Conservation (phyloP, 2,113 vertebrate genomes). For the Onychostoma macrolepis region DNA sequence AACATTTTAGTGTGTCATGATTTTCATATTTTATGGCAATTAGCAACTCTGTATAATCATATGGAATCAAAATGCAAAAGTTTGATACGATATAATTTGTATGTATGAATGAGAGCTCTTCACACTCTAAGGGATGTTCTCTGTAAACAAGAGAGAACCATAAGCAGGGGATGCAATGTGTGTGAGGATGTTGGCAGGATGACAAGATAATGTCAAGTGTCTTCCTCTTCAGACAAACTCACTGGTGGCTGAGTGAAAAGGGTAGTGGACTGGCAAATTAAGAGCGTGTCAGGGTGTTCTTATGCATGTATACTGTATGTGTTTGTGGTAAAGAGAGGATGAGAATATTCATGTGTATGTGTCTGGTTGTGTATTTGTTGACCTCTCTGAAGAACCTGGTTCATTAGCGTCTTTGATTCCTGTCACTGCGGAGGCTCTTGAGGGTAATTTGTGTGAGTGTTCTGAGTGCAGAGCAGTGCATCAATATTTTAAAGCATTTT, state of each 20-base stretch:
- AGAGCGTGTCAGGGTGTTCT: conserved; percentile 2
- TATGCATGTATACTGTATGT: not conserved
- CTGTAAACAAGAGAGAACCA: conserved; percentile 4
- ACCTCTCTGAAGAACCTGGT: conserved; percentile 22
- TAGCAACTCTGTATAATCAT: not conserved
- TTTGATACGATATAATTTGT: not conserved
- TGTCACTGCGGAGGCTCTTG: not conserved
- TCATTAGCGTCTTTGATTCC: conserved; percentile 28
- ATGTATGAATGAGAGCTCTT: conserved; percentile 11
- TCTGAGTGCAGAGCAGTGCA: conserved; percentile 9
- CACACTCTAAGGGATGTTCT: conserved; percentile 1
- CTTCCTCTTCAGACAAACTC: conserved; percentile 21
- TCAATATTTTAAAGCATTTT: not conserved
- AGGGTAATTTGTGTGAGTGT: conserved; percentile 11
- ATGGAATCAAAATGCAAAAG: not conserved
- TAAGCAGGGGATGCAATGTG: not conserved
- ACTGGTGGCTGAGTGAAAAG: not conserved
- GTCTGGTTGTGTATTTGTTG: conserved; percentile 28
- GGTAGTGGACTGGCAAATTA: conserved; percentile 7
- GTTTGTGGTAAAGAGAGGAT: not conserved
- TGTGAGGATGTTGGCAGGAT: not conserved
- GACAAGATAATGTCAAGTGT: conserved; percentile 42
- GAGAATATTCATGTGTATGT: not conserved
- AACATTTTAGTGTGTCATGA: not conserved
- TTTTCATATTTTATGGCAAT: not conserved